Evolutionary conservation across 1,140 invertebrate species (phyloP).

Genomic region (Yoshiicerus persimilis): DNA sequence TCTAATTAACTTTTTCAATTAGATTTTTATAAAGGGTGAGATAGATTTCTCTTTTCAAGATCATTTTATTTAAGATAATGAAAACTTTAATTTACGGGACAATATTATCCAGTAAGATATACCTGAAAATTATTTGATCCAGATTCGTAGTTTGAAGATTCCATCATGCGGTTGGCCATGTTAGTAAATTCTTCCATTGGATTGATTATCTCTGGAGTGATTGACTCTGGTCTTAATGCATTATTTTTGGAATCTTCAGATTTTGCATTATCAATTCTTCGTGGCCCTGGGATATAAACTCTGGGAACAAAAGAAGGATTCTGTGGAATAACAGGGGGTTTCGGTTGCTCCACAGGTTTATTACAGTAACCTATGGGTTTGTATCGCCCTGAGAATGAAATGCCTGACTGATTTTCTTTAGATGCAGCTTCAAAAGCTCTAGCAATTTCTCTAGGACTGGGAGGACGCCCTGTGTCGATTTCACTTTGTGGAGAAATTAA

Average conservation of each 20-base stretch:
- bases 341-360: neutral
- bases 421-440: slow-evolving; percentile 21
- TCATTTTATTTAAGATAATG: neutral
- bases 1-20: neutral
- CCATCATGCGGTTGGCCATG: slow-evolving; percentile 30
- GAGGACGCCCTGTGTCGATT: slow-evolving; percentile 23
- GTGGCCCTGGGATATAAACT: neutral
- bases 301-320: neutral
- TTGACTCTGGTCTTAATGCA: neutral
- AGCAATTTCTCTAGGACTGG: slow-evolving; percentile 34
- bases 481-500: neutral
- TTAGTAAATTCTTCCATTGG: slow-evolving; percentile 29
- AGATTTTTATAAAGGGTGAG: too few species aligned
- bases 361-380: neutral
- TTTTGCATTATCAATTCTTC: neutral
- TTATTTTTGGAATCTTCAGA: neutral
- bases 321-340: neutral
- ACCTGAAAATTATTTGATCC: slow-evolving; percentile 30
- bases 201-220: slow-evolving; percentile 19
- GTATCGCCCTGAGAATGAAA: neutral
- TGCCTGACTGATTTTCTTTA: neutral
- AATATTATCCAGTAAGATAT: neutral
- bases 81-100: neutral
- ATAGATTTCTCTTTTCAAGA: too few species aligned
- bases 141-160: neutral